Conservation (phyloP, 1,140 invertebrate species). For the Drosophila funebris region DNA sequence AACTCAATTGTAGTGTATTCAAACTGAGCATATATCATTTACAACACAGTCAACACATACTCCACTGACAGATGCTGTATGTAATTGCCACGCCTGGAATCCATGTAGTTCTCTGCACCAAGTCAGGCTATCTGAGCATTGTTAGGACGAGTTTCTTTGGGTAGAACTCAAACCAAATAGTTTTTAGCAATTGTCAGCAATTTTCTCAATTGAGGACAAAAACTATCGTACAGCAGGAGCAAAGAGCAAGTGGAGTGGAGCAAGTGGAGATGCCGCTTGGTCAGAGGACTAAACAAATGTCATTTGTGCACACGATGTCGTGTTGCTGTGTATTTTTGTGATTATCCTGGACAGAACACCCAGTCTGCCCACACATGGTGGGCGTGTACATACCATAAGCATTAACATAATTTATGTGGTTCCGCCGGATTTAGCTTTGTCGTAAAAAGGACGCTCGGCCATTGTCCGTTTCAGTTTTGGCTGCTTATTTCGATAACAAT, state of each 20-base stretch:
- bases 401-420: conserved; percentile 84
- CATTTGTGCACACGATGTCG: conserved; percentile 45
- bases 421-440: conserved; percentile 80
- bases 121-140: conserved; percentile 25
- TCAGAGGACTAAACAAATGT: conserved; percentile 67
- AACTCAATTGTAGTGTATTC: conserved; percentile 24
- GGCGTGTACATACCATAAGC: conserved; percentile 78
- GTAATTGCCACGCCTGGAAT: conserved; percentile 34
- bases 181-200: conserved; percentile 80
- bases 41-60: conserved; percentile 11
- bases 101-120: background rate
- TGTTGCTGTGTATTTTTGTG: conserved; percentile 76
- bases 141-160: too few species aligned
- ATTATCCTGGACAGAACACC: conserved; percentile 60
- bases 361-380: conserved; percentile 49
- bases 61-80: conserved; percentile 3
- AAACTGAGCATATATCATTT: conserved; percentile 54
- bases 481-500: conserved; percentile 77
- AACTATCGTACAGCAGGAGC: conserved; percentile 52
- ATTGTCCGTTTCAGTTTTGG: conserved; percentile 68
- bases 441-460: conserved; percentile 76
- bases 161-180: conserved; percentile 21
- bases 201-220: conserved; percentile 68
- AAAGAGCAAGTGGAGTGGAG: background rate
- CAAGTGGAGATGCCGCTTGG: conserved; percentile 1